phyloP scores from a whole-genome alignment of 2,113 vertebrate species.

The Equus przewalskii region DNA sequence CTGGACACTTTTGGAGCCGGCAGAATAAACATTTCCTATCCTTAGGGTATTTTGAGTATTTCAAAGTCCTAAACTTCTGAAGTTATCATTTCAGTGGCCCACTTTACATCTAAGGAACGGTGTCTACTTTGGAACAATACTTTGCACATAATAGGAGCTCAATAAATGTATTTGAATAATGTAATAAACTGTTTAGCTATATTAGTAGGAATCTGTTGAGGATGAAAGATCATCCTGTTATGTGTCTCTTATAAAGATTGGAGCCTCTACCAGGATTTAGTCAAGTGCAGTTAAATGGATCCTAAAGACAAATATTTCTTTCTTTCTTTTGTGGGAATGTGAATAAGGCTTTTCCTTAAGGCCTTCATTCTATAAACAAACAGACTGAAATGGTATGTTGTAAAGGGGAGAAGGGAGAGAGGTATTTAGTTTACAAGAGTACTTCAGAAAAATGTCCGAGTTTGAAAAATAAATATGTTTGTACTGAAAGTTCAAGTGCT shows the following conservation, averaged over 20 bases:
- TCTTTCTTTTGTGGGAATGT: constrained; percentile 57
- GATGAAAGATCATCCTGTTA: background rate
- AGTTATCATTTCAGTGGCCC: background rate
- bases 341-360: constrained; percentile 28
- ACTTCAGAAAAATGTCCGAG: background rate
- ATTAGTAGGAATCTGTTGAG: background rate
- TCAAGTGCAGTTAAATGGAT: constrained; percentile 11
- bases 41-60: background rate
- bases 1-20: background rate
- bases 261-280: constrained; percentile 15
- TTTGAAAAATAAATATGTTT: constrained; percentile 64
- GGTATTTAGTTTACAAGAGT: constrained; percentile 27
- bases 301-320: constrained; percentile 27
- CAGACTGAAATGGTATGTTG: constrained; percentile 58
- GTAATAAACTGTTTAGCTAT: background rate
- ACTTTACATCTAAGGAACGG: background rate
- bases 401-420: background rate
- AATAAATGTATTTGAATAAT: constrained; percentile 41
- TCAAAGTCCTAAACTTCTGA: background rate
- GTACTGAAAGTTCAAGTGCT: background rate
- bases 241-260: background rate
- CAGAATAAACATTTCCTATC: background rate
- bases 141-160: background rate
- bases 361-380: constrained; percentile 34
- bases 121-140: constrained; percentile 45